phyloP scores from a whole-genome alignment of 2,888 invertebrate genomes.

The Frankliniella intonsa region DNA sequence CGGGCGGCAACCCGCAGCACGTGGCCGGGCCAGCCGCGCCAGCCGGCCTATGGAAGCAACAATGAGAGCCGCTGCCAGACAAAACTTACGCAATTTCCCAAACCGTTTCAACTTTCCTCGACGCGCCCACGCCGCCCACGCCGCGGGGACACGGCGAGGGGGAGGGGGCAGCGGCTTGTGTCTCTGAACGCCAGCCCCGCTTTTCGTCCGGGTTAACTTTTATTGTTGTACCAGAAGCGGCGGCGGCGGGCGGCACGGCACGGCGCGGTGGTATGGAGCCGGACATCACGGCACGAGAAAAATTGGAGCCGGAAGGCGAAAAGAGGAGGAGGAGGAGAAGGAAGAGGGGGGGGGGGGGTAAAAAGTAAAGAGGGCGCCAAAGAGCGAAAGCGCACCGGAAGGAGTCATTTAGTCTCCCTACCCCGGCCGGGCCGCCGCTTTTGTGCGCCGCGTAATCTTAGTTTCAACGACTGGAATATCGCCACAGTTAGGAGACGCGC shows the following conservation, averaged over 20 bases:
- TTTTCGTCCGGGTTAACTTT: constrained; percentile 1
- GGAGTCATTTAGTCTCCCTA: not conserved
- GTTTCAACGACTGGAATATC: not conserved
- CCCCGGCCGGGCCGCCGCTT: not conserved
- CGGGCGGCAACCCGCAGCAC: not conserved
- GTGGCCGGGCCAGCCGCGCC: not conserved
- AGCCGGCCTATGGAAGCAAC: not conserved
- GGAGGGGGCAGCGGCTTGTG: not conserved
- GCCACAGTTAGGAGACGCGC: not conserved
- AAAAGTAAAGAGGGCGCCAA: not conserved
- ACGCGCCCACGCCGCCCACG: not conserved
- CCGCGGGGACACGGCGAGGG: not conserved
- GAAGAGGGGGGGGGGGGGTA: not conserved
- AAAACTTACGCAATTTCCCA: constrained; percentile 22
- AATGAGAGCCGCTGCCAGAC: not conserved
- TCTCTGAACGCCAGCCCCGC: not conserved
- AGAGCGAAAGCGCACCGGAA: not conserved
- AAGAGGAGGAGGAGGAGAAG: not conserved
- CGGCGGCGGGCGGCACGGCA: not conserved
- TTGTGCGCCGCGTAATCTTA: not conserved
- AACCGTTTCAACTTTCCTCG: constrained; percentile 22
- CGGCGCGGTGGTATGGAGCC: not conserved
- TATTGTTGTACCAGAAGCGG: not conserved
- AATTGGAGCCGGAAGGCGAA: not conserved
- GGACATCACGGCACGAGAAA: not conserved